Percentiles rank a stretch among this genome's conserved stretches.
phyloP scores from a whole-genome alignment of 30 jellyfish, hydroid and myxozoan species.

The Mastigias papua region DNA sequence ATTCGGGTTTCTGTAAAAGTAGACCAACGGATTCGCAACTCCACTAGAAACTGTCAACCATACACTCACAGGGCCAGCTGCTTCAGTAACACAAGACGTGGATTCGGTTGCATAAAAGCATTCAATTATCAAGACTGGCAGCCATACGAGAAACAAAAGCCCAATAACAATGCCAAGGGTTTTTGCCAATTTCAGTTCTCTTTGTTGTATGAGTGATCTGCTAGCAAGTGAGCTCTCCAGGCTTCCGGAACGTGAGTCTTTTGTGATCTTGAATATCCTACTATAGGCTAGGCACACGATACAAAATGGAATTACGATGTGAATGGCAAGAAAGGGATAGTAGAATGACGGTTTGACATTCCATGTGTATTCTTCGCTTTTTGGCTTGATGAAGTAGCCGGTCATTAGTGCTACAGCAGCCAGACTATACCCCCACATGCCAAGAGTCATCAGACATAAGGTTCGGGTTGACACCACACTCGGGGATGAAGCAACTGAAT shows the following conservation, averaged over 20 bases:
- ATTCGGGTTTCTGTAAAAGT: constrained; percentile 63
- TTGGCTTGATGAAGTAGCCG: constrained; percentile 31
- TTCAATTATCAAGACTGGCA: constrained; percentile 84
- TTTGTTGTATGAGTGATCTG: background rate
- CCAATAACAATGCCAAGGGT: constrained; percentile 76
- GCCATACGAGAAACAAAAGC: constrained; percentile 73
- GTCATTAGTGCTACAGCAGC: constrained; percentile 66
- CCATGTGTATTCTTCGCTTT: constrained; percentile 57
- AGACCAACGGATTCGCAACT: constrained; percentile 71
- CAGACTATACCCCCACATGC: constrained; percentile 65
- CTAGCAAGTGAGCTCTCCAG: constrained; percentile 8
- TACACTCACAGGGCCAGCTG: constrained; percentile 84
- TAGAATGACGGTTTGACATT: constrained; percentile 46
- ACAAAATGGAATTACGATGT: constrained; percentile 58
- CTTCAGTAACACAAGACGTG: constrained; percentile 58
- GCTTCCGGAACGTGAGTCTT: background rate
- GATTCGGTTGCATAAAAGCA: constrained; percentile 72
- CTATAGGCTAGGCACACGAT: constrained; percentile 28
- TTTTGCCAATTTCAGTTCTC: constrained; percentile 76
- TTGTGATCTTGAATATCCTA: constrained; percentile 35
- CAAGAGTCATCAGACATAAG: background rate
- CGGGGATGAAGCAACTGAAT: constrained; percentile 13
- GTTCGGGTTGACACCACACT: background rate
- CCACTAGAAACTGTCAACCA: constrained; percentile 77
- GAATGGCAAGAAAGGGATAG: constrained; percentile 78